phyloP scores from a whole-genome alignment of 1,140 invertebrate genomes.

The Colletes gigas region DNA sequence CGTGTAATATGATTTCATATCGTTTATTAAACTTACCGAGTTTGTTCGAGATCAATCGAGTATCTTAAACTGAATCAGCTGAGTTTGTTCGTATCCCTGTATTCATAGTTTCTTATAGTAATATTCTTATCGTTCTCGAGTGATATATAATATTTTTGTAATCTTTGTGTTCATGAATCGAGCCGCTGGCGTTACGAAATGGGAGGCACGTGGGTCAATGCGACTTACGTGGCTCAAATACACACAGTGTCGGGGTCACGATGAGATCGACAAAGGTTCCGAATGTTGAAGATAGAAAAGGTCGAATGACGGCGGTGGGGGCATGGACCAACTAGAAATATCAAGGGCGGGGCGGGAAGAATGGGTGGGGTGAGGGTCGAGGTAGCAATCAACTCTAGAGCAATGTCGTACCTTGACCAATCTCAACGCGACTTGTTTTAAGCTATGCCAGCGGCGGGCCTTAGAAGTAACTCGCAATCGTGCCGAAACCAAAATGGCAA shows the following conservation, averaged over 20 bases:
- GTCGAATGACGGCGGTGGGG: conserved; percentile 19
- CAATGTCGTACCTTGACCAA: conserved; percentile 79
- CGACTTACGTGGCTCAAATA: conserved; percentile 28
- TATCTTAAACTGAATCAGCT: too few relatives aligned
- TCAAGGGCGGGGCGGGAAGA: conserved; percentile 40
- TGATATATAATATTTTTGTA: too few relatives aligned
- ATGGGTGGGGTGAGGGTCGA: conserved; percentile 30
- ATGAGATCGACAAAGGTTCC: conserved; percentile 29
- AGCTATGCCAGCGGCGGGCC: conserved; percentile 76
- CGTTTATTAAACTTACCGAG: too few relatives aligned
- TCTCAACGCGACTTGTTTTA: conserved; percentile 80
- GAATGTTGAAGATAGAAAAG: conserved; percentile 24
- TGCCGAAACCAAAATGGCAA: conserved; percentile 66
- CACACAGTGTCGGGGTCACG: conserved; percentile 40
- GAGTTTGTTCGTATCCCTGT: too few relatives aligned
- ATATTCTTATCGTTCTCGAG: too few relatives aligned
- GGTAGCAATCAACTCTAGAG: conserved; percentile 70
- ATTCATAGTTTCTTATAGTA: too few relatives aligned
- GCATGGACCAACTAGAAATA: conserved; percentile 50
- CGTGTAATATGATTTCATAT: too few relatives aligned
- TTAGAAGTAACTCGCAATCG: conserved; percentile 71
- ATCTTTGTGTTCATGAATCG: too few relatives aligned
- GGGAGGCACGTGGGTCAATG: conserved; percentile 38
- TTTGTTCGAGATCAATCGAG: too few relatives aligned
- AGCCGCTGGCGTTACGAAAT: neutral